phyloP scores from a whole-genome alignment of 2,888 invertebrate genomes.

The Drosophila mayaguana region DNA sequence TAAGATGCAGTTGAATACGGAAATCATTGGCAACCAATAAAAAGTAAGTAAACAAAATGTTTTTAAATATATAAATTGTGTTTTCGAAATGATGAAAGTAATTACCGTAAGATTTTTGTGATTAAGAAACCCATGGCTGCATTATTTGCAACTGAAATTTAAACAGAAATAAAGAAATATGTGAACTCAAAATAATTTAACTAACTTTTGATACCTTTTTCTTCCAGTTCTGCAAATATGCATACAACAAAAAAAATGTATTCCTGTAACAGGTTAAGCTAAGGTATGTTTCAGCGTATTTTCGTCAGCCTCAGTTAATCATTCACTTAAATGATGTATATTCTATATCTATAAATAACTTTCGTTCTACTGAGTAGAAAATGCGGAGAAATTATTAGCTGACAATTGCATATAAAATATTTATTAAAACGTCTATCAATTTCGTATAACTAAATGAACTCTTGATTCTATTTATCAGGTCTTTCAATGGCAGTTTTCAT shows the following conservation, averaged over 20 bases:
- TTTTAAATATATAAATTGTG: background rate
- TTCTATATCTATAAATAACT: constrained; percentile 57
- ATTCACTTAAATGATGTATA: constrained; percentile 61
- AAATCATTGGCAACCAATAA: background rate
- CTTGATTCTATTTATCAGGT: background rate
- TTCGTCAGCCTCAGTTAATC: background rate
- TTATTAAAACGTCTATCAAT: background rate
- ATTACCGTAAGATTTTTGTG: constrained; percentile 70
- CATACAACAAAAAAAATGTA: too few relatives aligned
- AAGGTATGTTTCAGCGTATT: constrained; percentile 18
- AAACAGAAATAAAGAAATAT: background rate
- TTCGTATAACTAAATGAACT: background rate
- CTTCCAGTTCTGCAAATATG: constrained; percentile 30
- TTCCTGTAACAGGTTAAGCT: too few relatives aligned
- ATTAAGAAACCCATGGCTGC: constrained; percentile 71
- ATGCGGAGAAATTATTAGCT: constrained; percentile 65
- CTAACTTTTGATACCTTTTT: constrained; percentile 13
- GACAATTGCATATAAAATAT: constrained; percentile 26
- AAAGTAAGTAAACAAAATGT: background rate
- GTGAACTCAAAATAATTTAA: background rate
- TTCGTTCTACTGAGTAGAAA: constrained; percentile 75
- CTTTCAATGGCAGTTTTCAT: background rate
- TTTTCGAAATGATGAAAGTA: constrained; percentile 56
- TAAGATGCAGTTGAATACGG: background rate
- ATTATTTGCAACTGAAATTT: constrained; percentile 66